Evolutionary conservation across 2,888 invertebrate genomes (phyloP), one percentile per base, ranked within the genome.

Genomic region (Eupithecia vulgata): DNA sequence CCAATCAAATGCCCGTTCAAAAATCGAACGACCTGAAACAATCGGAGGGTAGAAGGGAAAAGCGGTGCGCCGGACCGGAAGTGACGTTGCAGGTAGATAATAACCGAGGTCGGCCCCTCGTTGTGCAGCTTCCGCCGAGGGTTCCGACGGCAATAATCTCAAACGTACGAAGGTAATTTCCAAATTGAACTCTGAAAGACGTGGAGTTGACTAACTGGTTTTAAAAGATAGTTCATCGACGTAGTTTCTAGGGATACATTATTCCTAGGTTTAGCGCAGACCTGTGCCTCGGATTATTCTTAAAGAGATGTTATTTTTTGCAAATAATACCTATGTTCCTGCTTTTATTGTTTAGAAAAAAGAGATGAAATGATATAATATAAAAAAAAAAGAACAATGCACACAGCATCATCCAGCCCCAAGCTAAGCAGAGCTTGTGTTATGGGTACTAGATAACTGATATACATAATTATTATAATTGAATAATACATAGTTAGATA

Each of bases 81-180:
- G 91, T 92, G 92, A 92, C 92, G 91, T 86, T 87, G 92, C 92
- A 92, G 92, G 90, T 90, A 91, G 91, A 90, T 91, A 91, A 91
- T 91, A 90, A 87, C 87, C 81, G 85, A 81, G 85, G 85, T 84
- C 80, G 87, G 81, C 81, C 90, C 89, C 90, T 85, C 86, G 83
- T 84, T 87, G 86, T 89, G 86, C 91, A 91, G 91, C 88, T 91
- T 92, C 93, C 92, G 91, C 90, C 85, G 86, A 81, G 88, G 84
- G 87, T 82, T 83, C 86, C 82, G 87, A 90, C 90, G 85, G 85
- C 88, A 88, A 88, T 93, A 93, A 93, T 93, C 93, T 92, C 92
- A 88, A 87, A 91, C 88, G 89, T 90, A 85, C 88, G 89, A 89
- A 85, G 88, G 90, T 91, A 91, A 93, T 93, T 92, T 89, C 84